Percentiles rank a stretch among this genome's conserved stretches.
Evolutionary conservation across 2,888 invertebrate species (phyloP).

Genomic region (Heliconius charithonia): DNA sequence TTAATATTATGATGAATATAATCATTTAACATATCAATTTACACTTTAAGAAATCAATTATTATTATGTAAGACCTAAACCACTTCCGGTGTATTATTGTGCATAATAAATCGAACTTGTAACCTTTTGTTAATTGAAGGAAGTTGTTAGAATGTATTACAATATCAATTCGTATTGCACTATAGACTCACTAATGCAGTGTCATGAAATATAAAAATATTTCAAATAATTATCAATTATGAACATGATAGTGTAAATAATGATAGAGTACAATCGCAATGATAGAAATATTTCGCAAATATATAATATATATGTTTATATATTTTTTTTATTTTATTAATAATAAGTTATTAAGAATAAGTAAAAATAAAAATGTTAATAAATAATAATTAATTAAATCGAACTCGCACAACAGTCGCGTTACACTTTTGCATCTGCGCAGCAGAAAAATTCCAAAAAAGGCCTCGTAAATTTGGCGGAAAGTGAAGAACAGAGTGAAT

Average conservation of each 20-base stretch:
- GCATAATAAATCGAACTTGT: not conserved
- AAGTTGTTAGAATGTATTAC: constrained; percentile 2
- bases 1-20: not conserved
- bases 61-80: not conserved
- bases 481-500: too few relatives aligned
- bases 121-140: constrained; percentile 16
- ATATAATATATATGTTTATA: too few relatives aligned
- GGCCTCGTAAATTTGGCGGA: not conserved
- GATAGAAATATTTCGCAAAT: not conserved
- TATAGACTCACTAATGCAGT: not conserved
- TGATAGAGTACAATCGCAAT: not conserved
- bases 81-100: not conserved
- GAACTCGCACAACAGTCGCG: too few relatives aligned
- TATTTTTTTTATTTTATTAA: too few relatives aligned
- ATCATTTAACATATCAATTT: not conserved
- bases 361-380: too few relatives aligned
- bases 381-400: too few relatives aligned
- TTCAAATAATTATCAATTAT: constrained; percentile 20
- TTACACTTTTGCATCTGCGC: too few relatives aligned
- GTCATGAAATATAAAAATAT: constrained; percentile 23
- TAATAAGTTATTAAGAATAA: too few relatives aligned
- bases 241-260: constrained; percentile 14
- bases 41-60: not conserved
- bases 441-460: too few relatives aligned
- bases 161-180: constrained; percentile 6